Base-by-base conservation (phyloP, 2,888 invertebrate species). In the Theretra japonica region DNA sequence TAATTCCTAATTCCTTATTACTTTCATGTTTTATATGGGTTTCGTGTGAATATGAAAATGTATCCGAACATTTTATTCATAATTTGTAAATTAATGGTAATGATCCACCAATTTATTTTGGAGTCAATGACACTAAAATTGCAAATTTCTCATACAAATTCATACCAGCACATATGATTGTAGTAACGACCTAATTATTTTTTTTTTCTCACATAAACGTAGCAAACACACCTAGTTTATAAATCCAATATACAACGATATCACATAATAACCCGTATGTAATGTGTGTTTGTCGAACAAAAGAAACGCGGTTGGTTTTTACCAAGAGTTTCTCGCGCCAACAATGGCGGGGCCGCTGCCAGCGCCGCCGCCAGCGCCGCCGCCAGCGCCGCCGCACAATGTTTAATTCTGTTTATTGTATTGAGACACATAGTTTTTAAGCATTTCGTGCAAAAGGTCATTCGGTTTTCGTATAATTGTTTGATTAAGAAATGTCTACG, bases 201-300 rank as follows among this genome's bases (percentile, higher is more conserved):
- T 11, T 1, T 3, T 48, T 41, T 65, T 65, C 65, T 48, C 65
- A 48, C 48, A 41, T 21, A 1, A 53, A 33, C 11, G 48, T 2
- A n/a, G 8, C 30, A 23, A 21, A 23, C 15, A 65, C 65, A 23
- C 41, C 65, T 65, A 65, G 11, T 48, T 65, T 23, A 60, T 60
- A 23, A 23, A 41, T 65, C 33, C 65, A 65, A 65, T 65, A 48
- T 17, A 41, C 41, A 65, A 65, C 41, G 11, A 65, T 65, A 65
- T 65, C 65, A 53, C n/a, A 65, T 65, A 33, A 62, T 57, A 58
- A 33, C 62, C 53, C 62, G 21, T 33, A 60, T 62, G 62, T 41
- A 41, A 65, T 65, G 23, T 65, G 65, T 65, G 65, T 65, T 65
- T 65, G 65, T 65, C 65, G 65, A 65, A 65, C 65, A 48, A 65